Evolutionary conservation across 2,888 invertebrate species (phyloP).

Genomic region (Sarcophaga caerulescens): DNA sequence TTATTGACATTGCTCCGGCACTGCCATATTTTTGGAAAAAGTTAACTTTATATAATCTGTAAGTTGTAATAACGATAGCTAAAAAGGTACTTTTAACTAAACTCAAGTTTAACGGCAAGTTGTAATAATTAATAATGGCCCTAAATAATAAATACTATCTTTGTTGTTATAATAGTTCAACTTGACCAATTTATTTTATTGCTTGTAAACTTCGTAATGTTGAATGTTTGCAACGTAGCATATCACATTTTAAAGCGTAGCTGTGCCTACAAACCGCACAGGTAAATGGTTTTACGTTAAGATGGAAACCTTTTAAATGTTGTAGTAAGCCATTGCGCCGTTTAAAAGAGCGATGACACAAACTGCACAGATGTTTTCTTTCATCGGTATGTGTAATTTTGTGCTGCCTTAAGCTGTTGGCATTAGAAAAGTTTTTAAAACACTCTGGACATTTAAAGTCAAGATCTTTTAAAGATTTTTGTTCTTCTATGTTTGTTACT

Average conservation of each 20-base stretch:
- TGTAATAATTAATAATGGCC: too few relatives aligned
- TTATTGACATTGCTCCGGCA: too few relatives aligned
- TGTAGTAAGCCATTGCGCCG: slow-evolving; percentile 79
- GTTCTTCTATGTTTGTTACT: neutral
- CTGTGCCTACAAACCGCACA: slow-evolving; percentile 78
- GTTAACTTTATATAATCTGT: too few relatives aligned
- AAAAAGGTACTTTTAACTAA: too few relatives aligned
- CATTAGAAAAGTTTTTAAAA: slow-evolving; percentile 67
- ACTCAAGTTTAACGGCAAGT: too few relatives aligned
- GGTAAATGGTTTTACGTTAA: slow-evolving; percentile 79
- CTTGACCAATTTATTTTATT: neutral
- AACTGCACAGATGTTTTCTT: slow-evolving; percentile 76
- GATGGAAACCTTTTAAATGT: slow-evolving; percentile 79
- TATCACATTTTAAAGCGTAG: slow-evolving; percentile 80
- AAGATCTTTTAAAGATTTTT: neutral
- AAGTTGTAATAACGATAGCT: too few relatives aligned
- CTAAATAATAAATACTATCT: too few relatives aligned
- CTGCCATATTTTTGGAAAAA: too few relatives aligned
- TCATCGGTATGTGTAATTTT: slow-evolving; percentile 78
- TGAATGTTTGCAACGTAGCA: slow-evolving; percentile 80
- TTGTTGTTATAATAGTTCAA: slow-evolving; percentile 4
- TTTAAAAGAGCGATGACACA: slow-evolving; percentile 79
- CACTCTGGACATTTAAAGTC: slow-evolving; percentile 68
- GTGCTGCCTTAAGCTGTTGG: slow-evolving; percentile 77
- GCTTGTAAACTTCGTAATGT: slow-evolving; percentile 34